A percentile compares a stretch with the other conserved stretches of the same genome.
Evolutionary conservation across 1,140 invertebrate species (phyloP).

Genomic region (Oncopodura yosiiana): DNA sequence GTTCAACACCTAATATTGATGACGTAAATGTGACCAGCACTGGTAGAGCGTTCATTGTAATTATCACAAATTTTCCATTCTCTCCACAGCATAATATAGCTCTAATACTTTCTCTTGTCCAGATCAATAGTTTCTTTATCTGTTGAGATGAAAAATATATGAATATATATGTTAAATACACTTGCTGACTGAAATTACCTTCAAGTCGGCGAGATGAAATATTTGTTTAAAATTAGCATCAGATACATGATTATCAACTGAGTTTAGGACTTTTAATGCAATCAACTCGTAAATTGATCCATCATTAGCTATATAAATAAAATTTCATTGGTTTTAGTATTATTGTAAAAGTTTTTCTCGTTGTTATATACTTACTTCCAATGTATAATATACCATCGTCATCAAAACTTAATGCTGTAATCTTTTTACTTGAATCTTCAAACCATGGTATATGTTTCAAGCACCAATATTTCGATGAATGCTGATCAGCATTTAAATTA

Average conservation of each 20-base stretch:
- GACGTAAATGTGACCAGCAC: constrained; percentile 28
- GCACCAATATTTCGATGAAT: constrained; percentile 10
- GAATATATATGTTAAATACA: too few species aligned
- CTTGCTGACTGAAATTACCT: too few species aligned
- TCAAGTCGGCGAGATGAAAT: constrained; percentile 13
- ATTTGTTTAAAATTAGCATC: constrained; percentile 15
- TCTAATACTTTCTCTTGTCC: constrained; percentile 23
- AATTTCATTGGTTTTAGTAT: neutral
- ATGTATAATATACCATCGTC: constrained; percentile 30
- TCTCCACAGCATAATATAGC: constrained; percentile 26
- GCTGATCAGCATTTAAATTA: neutral
- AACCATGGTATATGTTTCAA: constrained; percentile 33
- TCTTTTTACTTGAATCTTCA: constrained; percentile 21
- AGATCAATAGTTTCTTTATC: constrained; percentile 23
- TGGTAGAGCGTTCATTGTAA: constrained; percentile 18
- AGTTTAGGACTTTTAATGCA: constrained; percentile 1
- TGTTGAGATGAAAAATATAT: too few species aligned
- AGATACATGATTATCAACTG: neutral
- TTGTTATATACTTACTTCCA: constrained; percentile 19
- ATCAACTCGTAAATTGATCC: constrained; percentile 21
- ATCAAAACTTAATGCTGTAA: constrained; percentile 29
- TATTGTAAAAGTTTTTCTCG: too few species aligned
- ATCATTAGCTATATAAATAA: neutral
- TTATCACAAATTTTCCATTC: constrained; percentile 26
- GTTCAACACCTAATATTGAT: constrained; percentile 19